Percentiles rank a stretch among this genome's conserved stretches.
phyloP scores from a whole-genome alignment of 2,113 vertebrate genomes.

The Urocitellus parryii region DNA sequence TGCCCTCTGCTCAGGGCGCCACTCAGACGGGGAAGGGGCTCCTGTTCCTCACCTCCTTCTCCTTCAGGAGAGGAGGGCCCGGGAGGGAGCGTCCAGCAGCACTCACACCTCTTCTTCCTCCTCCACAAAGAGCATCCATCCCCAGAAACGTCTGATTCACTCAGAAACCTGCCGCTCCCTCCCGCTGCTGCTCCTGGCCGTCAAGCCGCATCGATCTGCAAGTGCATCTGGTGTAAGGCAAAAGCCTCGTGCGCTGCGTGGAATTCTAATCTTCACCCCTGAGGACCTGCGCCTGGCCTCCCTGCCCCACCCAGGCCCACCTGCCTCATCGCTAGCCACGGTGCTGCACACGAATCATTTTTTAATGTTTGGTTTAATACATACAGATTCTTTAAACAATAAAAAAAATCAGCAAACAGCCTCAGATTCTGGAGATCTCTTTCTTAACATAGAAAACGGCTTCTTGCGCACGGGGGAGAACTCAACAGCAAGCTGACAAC shows the following conservation, averaged over 20 bases:
- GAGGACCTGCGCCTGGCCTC: neutral
- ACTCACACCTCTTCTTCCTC: neutral
- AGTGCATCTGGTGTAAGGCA: neutral
- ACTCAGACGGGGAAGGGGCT: neutral
- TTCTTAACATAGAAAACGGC: slow-evolving; percentile 88
- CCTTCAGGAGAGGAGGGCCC: neutral
- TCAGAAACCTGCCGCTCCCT: slow-evolving; percentile 5
- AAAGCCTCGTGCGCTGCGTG: neutral
- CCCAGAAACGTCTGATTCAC: neutral
- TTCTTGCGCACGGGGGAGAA: slow-evolving; percentile 88
- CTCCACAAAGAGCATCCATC: neutral
- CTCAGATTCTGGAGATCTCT: slow-evolving; percentile 88
- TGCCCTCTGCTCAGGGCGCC: too few species aligned
- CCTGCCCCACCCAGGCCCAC: neutral
- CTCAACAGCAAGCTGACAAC: slow-evolving; percentile 89
- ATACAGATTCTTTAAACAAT: slow-evolving; percentile 88
- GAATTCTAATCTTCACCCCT: neutral
- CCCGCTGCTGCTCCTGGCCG: neutral
- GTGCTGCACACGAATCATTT: slow-evolving; percentile 80
- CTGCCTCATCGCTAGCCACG: slow-evolving; percentile 72
- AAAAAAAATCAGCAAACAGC: slow-evolving; percentile 89
- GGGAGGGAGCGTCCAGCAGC: neutral
- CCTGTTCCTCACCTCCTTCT: neutral
- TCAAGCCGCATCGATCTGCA: neutral
- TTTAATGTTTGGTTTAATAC: slow-evolving; percentile 89